These are phyloP conservation scores for Podarcis siculus DNA, from an alignment of 2,797 vertebrate genomes.

Conservation along the genomic window DNA sequence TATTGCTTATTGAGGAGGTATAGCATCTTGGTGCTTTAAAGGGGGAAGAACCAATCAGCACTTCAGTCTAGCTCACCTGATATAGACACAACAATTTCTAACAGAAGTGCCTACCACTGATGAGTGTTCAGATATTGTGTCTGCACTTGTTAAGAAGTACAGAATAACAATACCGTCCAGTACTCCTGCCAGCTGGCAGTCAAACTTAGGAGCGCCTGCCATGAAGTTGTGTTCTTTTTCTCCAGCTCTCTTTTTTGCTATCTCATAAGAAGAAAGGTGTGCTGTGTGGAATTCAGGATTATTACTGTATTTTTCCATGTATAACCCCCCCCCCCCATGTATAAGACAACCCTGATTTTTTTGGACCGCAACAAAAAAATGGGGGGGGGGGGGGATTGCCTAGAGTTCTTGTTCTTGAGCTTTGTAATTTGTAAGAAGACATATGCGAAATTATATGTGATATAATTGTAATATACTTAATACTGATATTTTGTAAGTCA, in stretches of 20 bases:
- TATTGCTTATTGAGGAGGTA: too few relatives aligned
- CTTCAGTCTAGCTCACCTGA: not conserved
- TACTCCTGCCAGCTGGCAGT: not conserved
- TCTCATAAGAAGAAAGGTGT: not conserved
- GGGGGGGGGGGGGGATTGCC: too few relatives aligned
- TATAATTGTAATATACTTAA: too few relatives aligned
- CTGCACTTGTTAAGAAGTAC: not conserved
- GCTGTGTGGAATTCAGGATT: not conserved
- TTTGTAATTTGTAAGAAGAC: too few relatives aligned
- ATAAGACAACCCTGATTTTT: fast-evolving
- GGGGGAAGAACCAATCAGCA: not conserved
- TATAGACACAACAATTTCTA: not conserved
- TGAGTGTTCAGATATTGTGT: not conserved
- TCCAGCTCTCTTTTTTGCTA: too few relatives aligned
- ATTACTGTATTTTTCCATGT: too few relatives aligned
- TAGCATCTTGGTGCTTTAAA: not conserved
- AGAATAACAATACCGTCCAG: not conserved
- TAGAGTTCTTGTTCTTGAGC: too few relatives aligned
- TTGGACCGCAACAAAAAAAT: too few relatives aligned
- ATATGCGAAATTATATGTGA: too few relatives aligned
- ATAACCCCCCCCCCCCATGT: too few relatives aligned
- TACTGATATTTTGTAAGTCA: too few relatives aligned
- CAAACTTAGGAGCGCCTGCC: not conserved
- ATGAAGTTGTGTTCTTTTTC: not conserved
- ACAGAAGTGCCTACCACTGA: not conserved